Conservation (phyloP, 2,113 vertebrate species). For the Colistium nudipinnis region DNA sequence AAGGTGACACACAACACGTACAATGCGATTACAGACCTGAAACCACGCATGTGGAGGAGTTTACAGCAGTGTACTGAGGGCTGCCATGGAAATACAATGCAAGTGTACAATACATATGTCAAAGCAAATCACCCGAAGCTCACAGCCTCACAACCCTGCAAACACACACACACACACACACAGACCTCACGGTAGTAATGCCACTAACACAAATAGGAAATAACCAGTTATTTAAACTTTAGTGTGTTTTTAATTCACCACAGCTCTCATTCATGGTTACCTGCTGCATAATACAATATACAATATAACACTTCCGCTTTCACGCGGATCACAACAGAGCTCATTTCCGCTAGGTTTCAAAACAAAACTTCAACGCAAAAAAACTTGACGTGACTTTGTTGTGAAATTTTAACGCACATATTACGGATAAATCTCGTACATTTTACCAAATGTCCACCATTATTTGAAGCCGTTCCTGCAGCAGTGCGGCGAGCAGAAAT, state of each 20-base stretch:
- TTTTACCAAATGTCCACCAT: no score
- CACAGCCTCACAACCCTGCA: slow-evolving; percentile 15
- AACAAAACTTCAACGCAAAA: neutral
- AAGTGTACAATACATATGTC: neutral
- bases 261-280: slow-evolving; percentile 50
- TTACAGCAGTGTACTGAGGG: neutral
- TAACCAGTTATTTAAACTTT: slow-evolving; percentile 47
- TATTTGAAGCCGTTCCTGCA: no score
- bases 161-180: neutral
- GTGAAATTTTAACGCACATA: no score
- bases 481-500: no score
- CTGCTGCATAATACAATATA: no score
- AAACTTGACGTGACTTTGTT: no score
- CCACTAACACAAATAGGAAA: neutral
- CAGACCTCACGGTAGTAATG: neutral
- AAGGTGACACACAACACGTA: neutral
- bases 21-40: no score
- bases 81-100: neutral
- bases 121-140: slow-evolving; percentile 13
- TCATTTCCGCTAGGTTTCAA: no score
- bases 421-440: no score
- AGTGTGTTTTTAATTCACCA: slow-evolving; percentile 43
- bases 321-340: no score
- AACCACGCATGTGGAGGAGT: neutral
- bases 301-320: no score